Conservation (phyloP, 2,113 vertebrate species). For the Caranx melampygus region DNA sequence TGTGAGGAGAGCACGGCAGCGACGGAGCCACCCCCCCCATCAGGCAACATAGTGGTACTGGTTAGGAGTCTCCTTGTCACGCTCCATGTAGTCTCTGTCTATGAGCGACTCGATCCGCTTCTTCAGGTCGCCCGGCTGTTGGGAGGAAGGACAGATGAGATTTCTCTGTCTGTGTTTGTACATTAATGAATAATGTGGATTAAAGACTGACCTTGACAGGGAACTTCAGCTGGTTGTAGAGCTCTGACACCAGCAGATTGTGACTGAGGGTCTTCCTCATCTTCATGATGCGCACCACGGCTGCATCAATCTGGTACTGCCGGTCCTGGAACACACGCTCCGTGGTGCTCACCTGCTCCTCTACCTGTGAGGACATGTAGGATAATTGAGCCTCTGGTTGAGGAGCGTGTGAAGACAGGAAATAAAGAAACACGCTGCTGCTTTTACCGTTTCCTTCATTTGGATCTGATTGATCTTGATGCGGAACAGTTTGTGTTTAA, state of each 20-base stretch:
- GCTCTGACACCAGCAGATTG: slow-evolving; percentile 92
- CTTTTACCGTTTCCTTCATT: slow-evolving; percentile 98
- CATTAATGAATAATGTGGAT: not conserved
- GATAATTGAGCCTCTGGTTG: not conserved
- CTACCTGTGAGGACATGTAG: slow-evolving; percentile 81
- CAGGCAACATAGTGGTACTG: slow-evolving; percentile 98
- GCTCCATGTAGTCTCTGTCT: slow-evolving; percentile 98
- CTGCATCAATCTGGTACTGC: slow-evolving; percentile 95
- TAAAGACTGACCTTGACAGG: slow-evolving; percentile 90
- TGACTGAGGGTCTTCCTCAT: slow-evolving; percentile 95
- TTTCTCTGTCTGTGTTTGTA: not conserved
- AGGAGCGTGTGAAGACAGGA: not conserved
- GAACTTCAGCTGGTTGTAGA: slow-evolving; percentile 96
- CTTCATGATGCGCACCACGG: slow-evolving; percentile 96
- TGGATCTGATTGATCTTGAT: slow-evolving; percentile 99
- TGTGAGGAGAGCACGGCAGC: slow-evolving; percentile 57
- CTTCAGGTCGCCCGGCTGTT: slow-evolving; percentile 95
- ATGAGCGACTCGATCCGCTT: slow-evolving; percentile 98
- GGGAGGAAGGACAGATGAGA: slow-evolving; percentile 4
- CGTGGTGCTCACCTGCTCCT: slow-evolving; percentile 95
- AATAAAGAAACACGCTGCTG: not conserved
- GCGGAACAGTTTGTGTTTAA: slow-evolving; percentile 98
- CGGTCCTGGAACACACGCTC: slow-evolving; percentile 95
- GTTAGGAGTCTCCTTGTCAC: slow-evolving; percentile 96
- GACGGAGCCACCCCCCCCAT: slow-evolving; percentile 64